A percentile compares a stretch with the other conserved stretches of the same genome.
These are phyloP conservation scores for Hylyphantes graminicola DNA, from an alignment of 1,140 invertebrate species.

Conservation along the genomic window DNA sequence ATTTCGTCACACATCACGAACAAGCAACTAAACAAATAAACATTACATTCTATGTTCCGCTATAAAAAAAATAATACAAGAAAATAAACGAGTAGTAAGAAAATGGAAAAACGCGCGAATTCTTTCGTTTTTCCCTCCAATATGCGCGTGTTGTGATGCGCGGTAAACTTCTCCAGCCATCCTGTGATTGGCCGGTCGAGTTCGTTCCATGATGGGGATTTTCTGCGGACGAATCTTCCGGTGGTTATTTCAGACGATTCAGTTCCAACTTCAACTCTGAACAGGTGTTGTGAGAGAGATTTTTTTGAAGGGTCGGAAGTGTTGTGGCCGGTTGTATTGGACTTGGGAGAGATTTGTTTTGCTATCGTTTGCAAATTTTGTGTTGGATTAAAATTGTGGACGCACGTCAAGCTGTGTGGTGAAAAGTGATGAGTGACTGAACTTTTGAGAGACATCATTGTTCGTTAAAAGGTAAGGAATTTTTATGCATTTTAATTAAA, in stretches of 20 bases:
- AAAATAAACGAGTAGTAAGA: neutral
- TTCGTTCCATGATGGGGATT: neutral
- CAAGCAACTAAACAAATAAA: no score
- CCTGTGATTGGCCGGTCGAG: constrained; percentile 16
- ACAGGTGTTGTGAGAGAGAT: no score
- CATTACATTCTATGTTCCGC: neutral
- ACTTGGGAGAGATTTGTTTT: no score
- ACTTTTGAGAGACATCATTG: neutral
- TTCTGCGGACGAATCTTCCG: neutral
- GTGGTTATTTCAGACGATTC: no score
- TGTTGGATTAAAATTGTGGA: neutral
- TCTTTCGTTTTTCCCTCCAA: neutral
- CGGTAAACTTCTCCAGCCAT: neutral
- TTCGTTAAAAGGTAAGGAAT: neutral
- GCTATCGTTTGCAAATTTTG: no score
- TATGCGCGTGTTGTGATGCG: constrained; percentile 51
- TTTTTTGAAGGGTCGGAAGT: no score
- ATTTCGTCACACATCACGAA: no score
- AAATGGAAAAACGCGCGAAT: neutral
- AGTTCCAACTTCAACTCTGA: no score
- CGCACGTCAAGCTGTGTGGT: neutral
- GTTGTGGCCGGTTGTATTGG: neutral
- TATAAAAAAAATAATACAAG: neutral
- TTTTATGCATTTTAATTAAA: no score
- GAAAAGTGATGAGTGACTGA: neutral